Evolutionary conservation across 2,113 vertebrate genomes (phyloP).

Genomic region (Dasyurus viverrinus): DNA sequence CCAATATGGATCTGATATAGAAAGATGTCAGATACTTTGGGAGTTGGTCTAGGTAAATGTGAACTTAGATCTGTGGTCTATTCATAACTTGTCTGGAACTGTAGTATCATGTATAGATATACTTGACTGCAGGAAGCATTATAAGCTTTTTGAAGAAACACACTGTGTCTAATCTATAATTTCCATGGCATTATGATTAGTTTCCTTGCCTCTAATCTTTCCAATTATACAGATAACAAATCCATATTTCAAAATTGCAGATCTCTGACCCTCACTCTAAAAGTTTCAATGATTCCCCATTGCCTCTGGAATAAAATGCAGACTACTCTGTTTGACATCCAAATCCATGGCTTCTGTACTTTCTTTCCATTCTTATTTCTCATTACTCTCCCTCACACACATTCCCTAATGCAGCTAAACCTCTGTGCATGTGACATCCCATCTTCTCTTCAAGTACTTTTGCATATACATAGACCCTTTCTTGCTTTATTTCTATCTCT

Average conservation of each 20-base stretch:
- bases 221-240: neutral
- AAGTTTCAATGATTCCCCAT: neutral
- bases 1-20: neutral
- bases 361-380: neutral
- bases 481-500: neutral
- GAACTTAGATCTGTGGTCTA: neutral
- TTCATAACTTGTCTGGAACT: neutral
- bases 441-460: neutral
- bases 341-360: neutral
- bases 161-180: neutral
- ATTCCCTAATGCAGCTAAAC: neutral
- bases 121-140: neutral
- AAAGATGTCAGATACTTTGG: neutral
- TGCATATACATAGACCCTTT: neutral
- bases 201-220: neutral
- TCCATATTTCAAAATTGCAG: neutral
- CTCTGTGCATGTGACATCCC: neutral
- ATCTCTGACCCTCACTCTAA: neutral
- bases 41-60: neutral
- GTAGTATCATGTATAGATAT: neutral
- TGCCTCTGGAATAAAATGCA: neutral
- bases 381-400: neutral
- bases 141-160: neutral
- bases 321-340: neutral
- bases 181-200: neutral